phyloP scores from a whole-genome alignment of 2,797 vertebrate genomes.

The Notoglanidium macrostoma region DNA sequence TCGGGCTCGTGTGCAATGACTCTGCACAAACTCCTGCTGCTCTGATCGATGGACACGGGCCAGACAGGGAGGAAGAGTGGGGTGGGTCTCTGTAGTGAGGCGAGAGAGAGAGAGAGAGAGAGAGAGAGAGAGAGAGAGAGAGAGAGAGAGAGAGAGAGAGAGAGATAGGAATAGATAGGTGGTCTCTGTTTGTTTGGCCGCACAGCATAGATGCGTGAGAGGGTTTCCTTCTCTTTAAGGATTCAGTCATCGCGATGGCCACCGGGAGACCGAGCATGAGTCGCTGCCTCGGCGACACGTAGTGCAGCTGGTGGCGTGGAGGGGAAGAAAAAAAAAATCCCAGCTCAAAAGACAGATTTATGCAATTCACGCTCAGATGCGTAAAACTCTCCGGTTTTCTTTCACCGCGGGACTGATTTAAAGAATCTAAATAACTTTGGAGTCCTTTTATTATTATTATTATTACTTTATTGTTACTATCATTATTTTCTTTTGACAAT shows the following conservation, averaged over 20 bases:
- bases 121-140: constrained; percentile 20
- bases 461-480: not conserved
- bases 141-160: constrained; percentile 52
- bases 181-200: constrained; percentile 72
- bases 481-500: not conserved
- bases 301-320: constrained; percentile 25
- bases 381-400: not conserved
- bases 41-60: constrained; percentile 76
- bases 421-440: not conserved
- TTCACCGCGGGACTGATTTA: not conserved
- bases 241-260: constrained; percentile 71
- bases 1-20: constrained; percentile 62
- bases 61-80: constrained; percentile 67
- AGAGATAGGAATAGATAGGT: constrained; percentile 75
- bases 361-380: not conserved
- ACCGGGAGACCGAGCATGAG: constrained; percentile 65
- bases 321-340: no score
- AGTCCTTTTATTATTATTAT: no score
- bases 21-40: constrained; percentile 66
- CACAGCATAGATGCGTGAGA: constrained; percentile 61
- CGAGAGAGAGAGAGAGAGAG: no score
- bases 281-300: constrained; percentile 58
- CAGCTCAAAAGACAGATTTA: not conserved
- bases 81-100: constrained; percentile 60
- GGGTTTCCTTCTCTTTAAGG: constrained; percentile 68